Evolutionary conservation across 2,797 vertebrate genomes (phyloP), one percentile per base, ranked within the genome.

Genomic region (Luscinia megarhynchos): DNA sequence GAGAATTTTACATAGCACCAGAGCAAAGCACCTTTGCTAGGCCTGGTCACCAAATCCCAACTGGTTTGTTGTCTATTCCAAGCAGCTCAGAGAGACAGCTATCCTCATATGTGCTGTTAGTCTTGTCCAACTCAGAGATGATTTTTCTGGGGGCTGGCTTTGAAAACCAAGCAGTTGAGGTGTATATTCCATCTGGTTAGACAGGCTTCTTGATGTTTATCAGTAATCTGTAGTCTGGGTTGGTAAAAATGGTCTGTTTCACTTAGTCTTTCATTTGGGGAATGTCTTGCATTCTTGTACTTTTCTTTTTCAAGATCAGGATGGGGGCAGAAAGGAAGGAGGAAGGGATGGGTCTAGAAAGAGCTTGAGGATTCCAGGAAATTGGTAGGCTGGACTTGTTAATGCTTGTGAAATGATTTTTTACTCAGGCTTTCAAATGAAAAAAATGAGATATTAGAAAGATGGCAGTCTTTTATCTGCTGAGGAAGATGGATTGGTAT

Each of bases 401-500:
- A 94, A 95, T 95, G 92, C 95, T 96, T 87, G 88, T 80, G 93
- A 93, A 95, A 96, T 94, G 32, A 86, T 95, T 97, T 97, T 95
- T 97, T 91, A 96, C 92, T 91, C 87, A 95, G 94, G 67, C 77
- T 96, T 97, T 97, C 74, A 96, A 95, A 96, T 96, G 40, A 94
- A 80, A 96, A 96, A 96, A 95, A 90, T 81, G 92, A 94, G 91
- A 74, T 95, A 85, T 95, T 96, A 95, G 97, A 96, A 97, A 84
- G 87, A 95, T 94, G 80, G 90, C 96, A 96, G 94, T 87, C 73
- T 96, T 97, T 94, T 85, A 92, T 97, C 81, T 94, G 78, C 95
- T 97, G 96, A 96, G 63, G 58, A 94, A 97, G 96, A 97, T 91
- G 89, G 97, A 97, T 97, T 84, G 89, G 30, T 95, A 96, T 98